Conservation (phyloP, 2,113 vertebrate genomes). For the Oncorhynchus nerka region DNA sequence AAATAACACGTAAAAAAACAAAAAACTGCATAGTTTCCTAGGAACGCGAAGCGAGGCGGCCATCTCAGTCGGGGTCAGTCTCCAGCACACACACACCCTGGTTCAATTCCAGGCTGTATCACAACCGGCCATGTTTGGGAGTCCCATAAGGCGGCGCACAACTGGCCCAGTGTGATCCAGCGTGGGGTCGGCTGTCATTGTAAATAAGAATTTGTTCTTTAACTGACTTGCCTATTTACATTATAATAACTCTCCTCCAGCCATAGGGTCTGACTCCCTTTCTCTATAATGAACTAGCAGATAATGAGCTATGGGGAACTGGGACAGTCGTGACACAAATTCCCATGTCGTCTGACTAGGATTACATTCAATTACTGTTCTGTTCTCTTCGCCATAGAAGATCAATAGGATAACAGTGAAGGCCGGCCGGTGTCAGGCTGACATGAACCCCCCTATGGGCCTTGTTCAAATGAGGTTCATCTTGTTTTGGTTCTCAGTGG, state of each 20-base stretch:
- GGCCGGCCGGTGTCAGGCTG: slow-evolving; percentile 54
- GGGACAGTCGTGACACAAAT: slow-evolving; percentile 62
- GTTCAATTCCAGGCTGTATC: no score
- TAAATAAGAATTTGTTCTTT: no score
- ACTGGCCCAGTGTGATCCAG: no score
- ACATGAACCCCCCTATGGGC: slow-evolving; percentile 29
- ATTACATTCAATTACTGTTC: slow-evolving; percentile 68
- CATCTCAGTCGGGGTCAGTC: no score
- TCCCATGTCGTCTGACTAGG: slow-evolving; percentile 65
- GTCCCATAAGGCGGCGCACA: no score
- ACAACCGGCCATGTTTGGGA: no score
- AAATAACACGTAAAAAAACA: no score
- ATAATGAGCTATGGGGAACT: slow-evolving; percentile 57
- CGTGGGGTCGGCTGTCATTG: no score
- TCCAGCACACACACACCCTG: no score
- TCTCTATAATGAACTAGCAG: slow-evolving; percentile 61
- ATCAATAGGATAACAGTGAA: slow-evolving; percentile 61
- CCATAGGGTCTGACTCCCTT: slow-evolving; percentile 43
- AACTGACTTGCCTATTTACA: slow-evolving; percentile 21
- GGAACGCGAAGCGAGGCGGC: no score
- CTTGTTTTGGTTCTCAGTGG: not conserved
- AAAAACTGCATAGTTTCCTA: no score
- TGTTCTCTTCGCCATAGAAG: slow-evolving; percentile 36
- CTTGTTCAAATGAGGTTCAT: not conserved
- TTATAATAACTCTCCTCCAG: slow-evolving; percentile 15